phyloP scores from a whole-genome alignment of 2,888 invertebrate genomes.

The Dynastes hyllus region DNA sequence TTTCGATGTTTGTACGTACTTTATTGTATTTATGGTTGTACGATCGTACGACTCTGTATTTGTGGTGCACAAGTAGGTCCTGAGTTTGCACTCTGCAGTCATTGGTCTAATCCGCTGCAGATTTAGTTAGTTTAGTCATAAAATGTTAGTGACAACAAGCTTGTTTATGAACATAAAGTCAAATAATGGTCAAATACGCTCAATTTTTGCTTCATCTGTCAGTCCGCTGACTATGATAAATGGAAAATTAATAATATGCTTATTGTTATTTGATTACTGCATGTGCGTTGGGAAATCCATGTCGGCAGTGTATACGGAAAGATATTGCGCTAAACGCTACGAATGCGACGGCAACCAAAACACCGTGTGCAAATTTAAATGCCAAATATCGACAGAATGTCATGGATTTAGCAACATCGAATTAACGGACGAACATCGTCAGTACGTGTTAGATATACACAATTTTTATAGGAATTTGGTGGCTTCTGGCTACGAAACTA shows the following conservation, averaged over 20 bases:
- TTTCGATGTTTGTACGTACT: too few relatives aligned
- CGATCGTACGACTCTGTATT: too few relatives aligned
- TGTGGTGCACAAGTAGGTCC: too few relatives aligned
- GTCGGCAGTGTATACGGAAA: neutral
- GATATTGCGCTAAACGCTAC: neutral
- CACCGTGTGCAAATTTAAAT: conserved; percentile 19
- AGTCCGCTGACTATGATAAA: neutral
- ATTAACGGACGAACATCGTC: conserved; percentile 10
- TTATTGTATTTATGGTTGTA: too few relatives aligned
- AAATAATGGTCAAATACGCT: too few relatives aligned
- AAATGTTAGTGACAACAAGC: too few relatives aligned
- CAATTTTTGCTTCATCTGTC: neutral
- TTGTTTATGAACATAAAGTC: too few relatives aligned
- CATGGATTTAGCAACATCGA: neutral
- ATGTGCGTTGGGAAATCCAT: too few relatives aligned
- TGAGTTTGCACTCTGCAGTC: too few relatives aligned
- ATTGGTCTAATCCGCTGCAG: too few relatives aligned
- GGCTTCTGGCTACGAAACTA: conserved; percentile 22
- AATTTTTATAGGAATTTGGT: conserved; percentile 24
- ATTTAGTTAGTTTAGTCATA: too few relatives aligned
- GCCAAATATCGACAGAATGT: conserved; percentile 8
- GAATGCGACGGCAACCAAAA: conserved; percentile 6
- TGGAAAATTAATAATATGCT: neutral
- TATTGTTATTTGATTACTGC: neutral
- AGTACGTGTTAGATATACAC: conserved; percentile 29